Evolutionary conservation across 2,888 invertebrate genomes (phyloP).

Genomic region (Iselma pallidipennis): DNA sequence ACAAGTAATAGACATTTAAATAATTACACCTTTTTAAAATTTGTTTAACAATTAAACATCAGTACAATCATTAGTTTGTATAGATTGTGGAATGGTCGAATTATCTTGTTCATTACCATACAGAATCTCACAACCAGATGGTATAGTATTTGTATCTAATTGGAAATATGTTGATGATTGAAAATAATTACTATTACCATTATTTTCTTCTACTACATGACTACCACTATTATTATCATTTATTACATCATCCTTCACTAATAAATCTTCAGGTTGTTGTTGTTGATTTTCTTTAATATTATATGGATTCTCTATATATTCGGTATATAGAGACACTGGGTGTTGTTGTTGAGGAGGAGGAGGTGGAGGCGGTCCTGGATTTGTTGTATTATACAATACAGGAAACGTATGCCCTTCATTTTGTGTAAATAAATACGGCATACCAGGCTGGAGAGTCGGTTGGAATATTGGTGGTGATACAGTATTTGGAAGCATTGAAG

Average conservation of each 20-base stretch:
- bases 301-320: constrained; percentile 64
- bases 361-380: constrained; percentile 14
- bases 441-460: constrained; percentile 41
- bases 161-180: constrained; percentile 70
- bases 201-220: constrained; percentile 12
- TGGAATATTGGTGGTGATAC: constrained; percentile 36
- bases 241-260: no score
- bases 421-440: constrained; percentile 41
- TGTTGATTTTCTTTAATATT: constrained; percentile 39
- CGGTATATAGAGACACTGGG: constrained; percentile 57
- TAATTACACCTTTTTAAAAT: not conserved
- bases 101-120: constrained; percentile 56
- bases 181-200: constrained; percentile 46
- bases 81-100: constrained; percentile 14
- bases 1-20: not conserved
- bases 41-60: not conserved
- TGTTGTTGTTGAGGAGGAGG: constrained; percentile 37
- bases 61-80: not conserved
- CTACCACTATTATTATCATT: constrained; percentile 28
- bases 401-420: constrained; percentile 49
- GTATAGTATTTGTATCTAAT: constrained; percentile 56
- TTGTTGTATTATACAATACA: constrained; percentile 45
- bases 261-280: constrained; percentile 14
- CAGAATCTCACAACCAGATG: constrained; percentile 66
- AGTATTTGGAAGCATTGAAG: constrained; percentile 24